These are phyloP conservation scores for Daboia siamensis DNA, from an alignment of 2,113 vertebrate genomes.

Conservation along the genomic window DNA sequence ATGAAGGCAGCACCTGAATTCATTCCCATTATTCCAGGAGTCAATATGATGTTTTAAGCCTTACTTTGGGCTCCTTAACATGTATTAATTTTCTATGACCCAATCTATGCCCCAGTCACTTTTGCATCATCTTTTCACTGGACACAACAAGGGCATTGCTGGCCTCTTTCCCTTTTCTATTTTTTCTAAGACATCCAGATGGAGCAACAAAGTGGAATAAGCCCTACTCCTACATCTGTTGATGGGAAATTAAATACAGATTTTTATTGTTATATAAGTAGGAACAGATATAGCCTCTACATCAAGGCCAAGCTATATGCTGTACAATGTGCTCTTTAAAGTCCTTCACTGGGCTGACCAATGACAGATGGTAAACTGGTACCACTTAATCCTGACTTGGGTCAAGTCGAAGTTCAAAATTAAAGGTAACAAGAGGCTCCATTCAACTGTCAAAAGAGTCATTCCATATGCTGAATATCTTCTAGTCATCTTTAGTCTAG, in stretches of 20 bases:
- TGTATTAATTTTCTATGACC: constrained; percentile 46
- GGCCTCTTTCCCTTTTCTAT: constrained; percentile 55
- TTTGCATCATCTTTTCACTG: constrained; percentile 46
- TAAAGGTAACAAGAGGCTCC: constrained; percentile 65
- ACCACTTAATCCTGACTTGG: constrained; percentile 74
- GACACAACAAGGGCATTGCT: constrained; percentile 54
- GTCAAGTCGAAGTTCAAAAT: constrained; percentile 85
- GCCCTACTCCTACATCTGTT: constrained; percentile 80
- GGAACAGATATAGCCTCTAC: constrained; percentile 79
- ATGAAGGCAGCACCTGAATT: not conserved
- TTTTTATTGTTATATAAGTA: constrained; percentile 79
- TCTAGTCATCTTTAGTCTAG: constrained; percentile 31
- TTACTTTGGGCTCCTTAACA: constrained; percentile 36
- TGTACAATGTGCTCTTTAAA: constrained; percentile 77
- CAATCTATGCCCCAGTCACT: constrained; percentile 42
- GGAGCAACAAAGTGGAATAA: constrained; percentile 74
- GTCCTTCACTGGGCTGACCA: constrained; percentile 62
- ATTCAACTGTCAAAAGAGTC: constrained; percentile 52
- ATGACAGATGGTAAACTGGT: constrained; percentile 82
- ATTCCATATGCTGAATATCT: constrained; percentile 29
- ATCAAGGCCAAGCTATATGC: constrained; percentile 77
- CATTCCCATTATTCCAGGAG: constrained; percentile 19
- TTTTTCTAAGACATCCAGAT: constrained; percentile 66
- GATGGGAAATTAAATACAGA: constrained; percentile 73
- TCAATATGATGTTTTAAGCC: constrained; percentile 8